phyloP scores from a whole-genome alignment of 2,888 invertebrate species.

The Adelognathus sp. region DNA sequence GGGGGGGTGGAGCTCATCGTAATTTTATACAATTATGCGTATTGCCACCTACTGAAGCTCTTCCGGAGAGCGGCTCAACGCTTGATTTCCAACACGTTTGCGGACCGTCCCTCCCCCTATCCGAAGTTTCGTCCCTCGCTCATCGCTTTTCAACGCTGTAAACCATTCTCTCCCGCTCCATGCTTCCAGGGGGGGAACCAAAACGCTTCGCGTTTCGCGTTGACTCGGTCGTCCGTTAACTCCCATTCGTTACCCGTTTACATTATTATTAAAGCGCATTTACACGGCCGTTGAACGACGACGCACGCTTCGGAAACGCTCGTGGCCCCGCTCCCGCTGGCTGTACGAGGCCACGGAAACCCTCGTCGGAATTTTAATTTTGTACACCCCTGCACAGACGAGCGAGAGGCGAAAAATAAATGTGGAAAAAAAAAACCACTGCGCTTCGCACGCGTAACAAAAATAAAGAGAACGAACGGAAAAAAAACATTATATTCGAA shows the following conservation, averaged over 20 bases:
- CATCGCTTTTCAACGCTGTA: not conserved
- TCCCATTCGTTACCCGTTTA: constrained; percentile 75
- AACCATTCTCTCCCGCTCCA: not conserved
- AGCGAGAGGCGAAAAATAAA: constrained; percentile 8
- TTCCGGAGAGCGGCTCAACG: constrained; percentile 30
- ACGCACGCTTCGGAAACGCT: constrained; percentile 24
- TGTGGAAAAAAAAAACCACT: not conserved
- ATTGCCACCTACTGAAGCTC: constrained; percentile 68
- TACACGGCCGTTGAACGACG: constrained; percentile 71
- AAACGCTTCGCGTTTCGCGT: constrained; percentile 69
- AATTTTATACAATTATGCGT: constrained; percentile 78
- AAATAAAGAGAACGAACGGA: not conserved
- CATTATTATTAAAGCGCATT: constrained; percentile 78
- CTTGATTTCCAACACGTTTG: constrained; percentile 55
- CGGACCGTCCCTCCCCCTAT: constrained; percentile 40
- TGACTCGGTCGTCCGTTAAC: constrained; percentile 70
- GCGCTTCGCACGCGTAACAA: not conserved
- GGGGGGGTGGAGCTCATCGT: constrained; percentile 62
- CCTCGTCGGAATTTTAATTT: constrained; percentile 74
- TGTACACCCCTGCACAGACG: constrained; percentile 29
- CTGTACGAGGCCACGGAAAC: constrained; percentile 9
- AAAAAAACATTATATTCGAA: not conserved
- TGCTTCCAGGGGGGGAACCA: constrained; percentile 18
- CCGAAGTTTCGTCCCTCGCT: constrained; percentile 45
- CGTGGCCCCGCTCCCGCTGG: not conserved